Evolutionary conservation across 2,888 invertebrate species (phyloP).

Genomic region (Oxyscelio sp.): DNA sequence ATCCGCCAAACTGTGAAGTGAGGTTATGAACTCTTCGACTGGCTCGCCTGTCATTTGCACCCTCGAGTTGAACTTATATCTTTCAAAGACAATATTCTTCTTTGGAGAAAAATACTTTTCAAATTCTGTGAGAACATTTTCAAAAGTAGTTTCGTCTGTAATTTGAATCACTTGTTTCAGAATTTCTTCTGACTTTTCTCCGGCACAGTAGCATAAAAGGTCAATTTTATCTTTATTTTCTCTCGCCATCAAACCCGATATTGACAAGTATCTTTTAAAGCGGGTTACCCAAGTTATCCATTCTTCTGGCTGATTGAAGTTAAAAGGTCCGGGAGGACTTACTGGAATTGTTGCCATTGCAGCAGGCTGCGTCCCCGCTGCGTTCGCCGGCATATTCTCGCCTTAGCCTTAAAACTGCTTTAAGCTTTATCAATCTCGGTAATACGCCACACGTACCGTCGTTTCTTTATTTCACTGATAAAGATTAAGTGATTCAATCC

Average conservation of each 20-base stretch:
- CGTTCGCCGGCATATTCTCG: too few relatives aligned
- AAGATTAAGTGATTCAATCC: not conserved
- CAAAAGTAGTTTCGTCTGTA: not conserved
- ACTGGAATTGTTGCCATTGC: too few relatives aligned
- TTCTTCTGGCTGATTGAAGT: slow-evolving; percentile 58
- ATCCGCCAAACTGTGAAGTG: slow-evolving; percentile 75
- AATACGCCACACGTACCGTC: too few relatives aligned
- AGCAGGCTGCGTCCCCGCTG: too few relatives aligned
- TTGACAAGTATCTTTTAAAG: slow-evolving; percentile 62
- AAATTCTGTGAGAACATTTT: slow-evolving; percentile 48
- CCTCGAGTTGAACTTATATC: slow-evolving; percentile 70
- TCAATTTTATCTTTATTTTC: slow-evolving; percentile 73
- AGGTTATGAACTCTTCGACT: slow-evolving; percentile 70
- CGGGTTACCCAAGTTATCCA: slow-evolving; percentile 55
- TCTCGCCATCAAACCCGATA: slow-evolving; percentile 37
- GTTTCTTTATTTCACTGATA: too few relatives aligned
- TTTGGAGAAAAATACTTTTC: slow-evolving; percentile 71
- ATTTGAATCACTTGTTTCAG: slow-evolving; percentile 43
- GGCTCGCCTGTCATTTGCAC: slow-evolving; percentile 60
- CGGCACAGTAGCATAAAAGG: slow-evolving; percentile 75
- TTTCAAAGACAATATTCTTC: slow-evolving; percentile 73
- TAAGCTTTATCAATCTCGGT: too few relatives aligned
- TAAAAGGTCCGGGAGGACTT: slow-evolving; percentile 49
- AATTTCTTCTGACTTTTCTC: slow-evolving; percentile 74
- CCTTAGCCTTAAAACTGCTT: too few relatives aligned